Percentiles rank a stretch among this genome's conserved stretches.
Conservation (phyloP, 2,797 vertebrate genomes). For the Crax fasciolata region DNA sequence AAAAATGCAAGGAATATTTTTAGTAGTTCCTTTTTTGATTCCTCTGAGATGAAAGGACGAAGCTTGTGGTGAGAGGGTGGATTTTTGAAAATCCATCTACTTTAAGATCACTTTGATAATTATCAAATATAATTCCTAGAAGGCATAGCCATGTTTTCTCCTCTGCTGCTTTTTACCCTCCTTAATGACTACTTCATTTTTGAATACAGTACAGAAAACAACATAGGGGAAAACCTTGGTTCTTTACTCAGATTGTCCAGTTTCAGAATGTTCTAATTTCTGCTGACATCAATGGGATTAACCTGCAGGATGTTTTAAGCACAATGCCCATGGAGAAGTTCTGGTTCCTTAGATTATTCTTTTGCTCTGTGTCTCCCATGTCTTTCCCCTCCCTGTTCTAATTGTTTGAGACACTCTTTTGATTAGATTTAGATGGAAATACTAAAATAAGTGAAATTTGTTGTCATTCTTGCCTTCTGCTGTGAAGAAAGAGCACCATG, state of each 20-base stretch:
- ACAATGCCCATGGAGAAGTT: neutral
- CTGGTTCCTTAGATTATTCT: neutral
- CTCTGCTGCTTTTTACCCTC: neutral
- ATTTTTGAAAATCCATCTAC: neutral
- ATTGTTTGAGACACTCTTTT: neutral
- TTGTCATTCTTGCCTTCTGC: conserved; percentile 40
- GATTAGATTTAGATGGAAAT: conserved; percentile 36
- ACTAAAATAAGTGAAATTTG: conserved; percentile 1
- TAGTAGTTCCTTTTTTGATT: neutral
- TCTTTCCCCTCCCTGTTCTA: neutral
- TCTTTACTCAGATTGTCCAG: neutral
- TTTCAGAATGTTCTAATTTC: neutral
- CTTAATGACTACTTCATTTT: neutral
- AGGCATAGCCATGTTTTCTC: neutral
- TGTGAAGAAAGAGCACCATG: conserved; percentile 21
- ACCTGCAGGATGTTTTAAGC: neutral
- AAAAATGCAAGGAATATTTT: neutral
- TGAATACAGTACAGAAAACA: neutral
- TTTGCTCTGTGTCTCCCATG: neutral
- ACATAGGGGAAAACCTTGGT: neutral
- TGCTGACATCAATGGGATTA: neutral
- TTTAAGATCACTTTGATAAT: neutral
- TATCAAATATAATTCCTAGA: neutral
- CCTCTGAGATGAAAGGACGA: neutral
- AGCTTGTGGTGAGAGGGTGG: neutral